Percentiles rank a stretch among this genome's conserved stretches.
Evolutionary conservation across 2,888 invertebrate genomes (phyloP).

Genomic region (Cephus pulcher): DNA sequence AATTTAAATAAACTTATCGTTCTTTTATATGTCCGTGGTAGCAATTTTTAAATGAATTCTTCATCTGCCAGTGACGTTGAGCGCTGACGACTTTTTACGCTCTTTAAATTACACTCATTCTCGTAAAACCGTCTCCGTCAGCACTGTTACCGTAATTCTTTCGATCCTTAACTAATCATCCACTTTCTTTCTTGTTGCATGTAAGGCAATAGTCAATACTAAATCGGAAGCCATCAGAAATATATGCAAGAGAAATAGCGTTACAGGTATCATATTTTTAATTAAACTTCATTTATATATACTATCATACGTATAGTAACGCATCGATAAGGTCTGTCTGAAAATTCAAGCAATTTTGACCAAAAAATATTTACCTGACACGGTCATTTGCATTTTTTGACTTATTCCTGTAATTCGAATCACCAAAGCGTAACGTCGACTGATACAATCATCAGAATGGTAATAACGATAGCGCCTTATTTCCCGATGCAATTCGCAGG

Average conservation of each 20-base stretch:
- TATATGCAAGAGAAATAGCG: not conserved
- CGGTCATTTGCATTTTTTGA: not conserved
- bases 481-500: not conserved
- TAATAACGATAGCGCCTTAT: not conserved
- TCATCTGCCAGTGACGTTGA: not conserved
- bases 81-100: not conserved
- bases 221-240: not conserved
- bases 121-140: not conserved
- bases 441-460: not conserved
- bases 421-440: not conserved
- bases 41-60: not conserved
- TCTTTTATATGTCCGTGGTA: not conserved
- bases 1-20: slow-evolving; percentile 12
- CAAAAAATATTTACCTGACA: not conserved
- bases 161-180: not conserved
- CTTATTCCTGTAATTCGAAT: not conserved
- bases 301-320: not conserved
- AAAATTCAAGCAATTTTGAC: not conserved
- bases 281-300: not conserved
- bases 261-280: not conserved
- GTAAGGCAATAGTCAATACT: not conserved
- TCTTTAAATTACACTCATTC: not conserved
- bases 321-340: not conserved
- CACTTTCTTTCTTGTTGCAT: not conserved
- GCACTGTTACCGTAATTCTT: not conserved